Conservation (phyloP, 2,888 invertebrate species). For the Diloba caeruleocephala region DNA sequence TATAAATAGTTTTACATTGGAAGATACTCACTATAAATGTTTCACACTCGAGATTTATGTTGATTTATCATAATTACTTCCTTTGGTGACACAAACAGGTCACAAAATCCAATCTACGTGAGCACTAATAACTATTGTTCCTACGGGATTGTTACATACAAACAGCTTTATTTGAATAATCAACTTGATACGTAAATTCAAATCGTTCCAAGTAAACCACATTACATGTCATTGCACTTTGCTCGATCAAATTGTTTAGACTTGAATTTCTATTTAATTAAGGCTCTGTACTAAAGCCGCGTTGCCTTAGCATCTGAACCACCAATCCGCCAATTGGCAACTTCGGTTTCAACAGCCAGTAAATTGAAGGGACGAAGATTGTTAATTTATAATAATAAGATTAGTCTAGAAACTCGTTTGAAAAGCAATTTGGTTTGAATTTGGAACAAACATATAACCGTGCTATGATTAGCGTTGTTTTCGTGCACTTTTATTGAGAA, state of each 20-base stretch:
- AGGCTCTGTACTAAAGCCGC: conserved; percentile 11
- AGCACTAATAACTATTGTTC: not conserved
- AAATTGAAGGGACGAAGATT: conserved; percentile 41
- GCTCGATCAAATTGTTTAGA: conserved; percentile 18
- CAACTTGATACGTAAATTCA: not conserved
- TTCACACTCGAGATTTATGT: not conserved
- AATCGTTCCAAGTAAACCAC: not conserved
- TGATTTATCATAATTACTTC: not conserved
- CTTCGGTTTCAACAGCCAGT: conserved; percentile 33
- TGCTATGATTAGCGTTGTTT: too few species aligned
- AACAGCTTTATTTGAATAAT: not conserved
- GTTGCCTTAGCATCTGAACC: conserved; percentile 31
- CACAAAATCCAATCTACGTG: conserved; percentile 1
- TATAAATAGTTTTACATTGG: too few species aligned
- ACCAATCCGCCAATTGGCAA: conserved; percentile 34
- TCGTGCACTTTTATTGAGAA: too few species aligned
- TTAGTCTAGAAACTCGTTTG: conserved; percentile 19
- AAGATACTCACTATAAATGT: not conserved
- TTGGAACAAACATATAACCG: too few species aligned
- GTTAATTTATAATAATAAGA: conserved; percentile 39
- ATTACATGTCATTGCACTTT: conserved; percentile 35
- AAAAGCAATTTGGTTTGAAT: conserved; percentile 6
- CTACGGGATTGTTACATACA: not conserved
- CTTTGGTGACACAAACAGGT: not conserved
- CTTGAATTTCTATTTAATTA: conserved; percentile 31